phyloP scores from a whole-genome alignment of 2,888 invertebrate genomes.

The Cinara cedri region DNA sequence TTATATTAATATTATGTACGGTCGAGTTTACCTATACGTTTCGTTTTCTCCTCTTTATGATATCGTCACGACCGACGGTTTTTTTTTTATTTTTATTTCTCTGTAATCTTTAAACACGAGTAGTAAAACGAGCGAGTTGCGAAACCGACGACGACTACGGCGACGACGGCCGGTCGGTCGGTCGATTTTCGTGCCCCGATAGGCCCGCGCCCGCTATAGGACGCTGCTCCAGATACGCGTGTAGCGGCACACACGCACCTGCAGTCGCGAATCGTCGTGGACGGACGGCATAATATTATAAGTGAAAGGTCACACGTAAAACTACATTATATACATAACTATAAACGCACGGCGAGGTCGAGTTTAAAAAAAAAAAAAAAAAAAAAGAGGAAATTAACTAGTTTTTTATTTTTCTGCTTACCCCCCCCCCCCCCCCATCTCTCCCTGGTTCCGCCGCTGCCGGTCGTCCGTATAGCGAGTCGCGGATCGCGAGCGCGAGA shows the following conservation, averaged over 20 bases:
- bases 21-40: constrained; percentile 22
- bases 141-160: constrained; percentile 19
- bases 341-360: constrained; percentile 15
- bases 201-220: not conserved
- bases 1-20: too few species aligned
- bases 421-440: too few species aligned
- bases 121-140: constrained; percentile 25
- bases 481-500: too few species aligned
- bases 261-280: not conserved
- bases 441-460: too few species aligned
- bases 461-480: too few species aligned
- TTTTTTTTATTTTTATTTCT: constrained; percentile 6
- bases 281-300: constrained; percentile 10
- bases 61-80: constrained; percentile 36
- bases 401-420: not conserved
- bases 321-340: constrained; percentile 16
- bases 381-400: constrained; percentile 26
- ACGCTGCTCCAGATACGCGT: constrained; percentile 40
- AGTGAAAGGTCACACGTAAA: constrained; percentile 52
- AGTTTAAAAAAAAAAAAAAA: too few species aligned
- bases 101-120: not conserved
- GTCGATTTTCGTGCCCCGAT: constrained; percentile 53
- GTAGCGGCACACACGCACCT: not conserved
- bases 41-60: constrained; percentile 31
- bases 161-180: constrained; percentile 27